phyloP scores from a whole-genome alignment of 2,888 invertebrate species.

The Syrphus vitripennis region DNA sequence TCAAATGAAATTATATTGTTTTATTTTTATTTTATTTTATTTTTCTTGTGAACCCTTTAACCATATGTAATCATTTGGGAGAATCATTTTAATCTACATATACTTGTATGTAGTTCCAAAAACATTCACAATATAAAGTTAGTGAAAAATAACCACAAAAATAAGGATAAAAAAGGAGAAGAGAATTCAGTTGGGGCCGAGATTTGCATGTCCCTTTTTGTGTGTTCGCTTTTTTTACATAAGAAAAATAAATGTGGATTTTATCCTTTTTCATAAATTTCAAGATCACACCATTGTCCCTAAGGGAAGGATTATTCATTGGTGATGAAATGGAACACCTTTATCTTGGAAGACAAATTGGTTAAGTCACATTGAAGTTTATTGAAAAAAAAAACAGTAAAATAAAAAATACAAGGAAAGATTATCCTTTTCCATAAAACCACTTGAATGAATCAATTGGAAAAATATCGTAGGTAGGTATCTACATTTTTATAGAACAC shows the following conservation, averaged over 20 bases:
- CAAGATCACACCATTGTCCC: neutral
- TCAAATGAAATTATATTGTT: neutral
- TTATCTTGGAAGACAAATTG: slow-evolving; percentile 3
- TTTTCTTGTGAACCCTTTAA: neutral
- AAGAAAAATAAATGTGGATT: neutral
- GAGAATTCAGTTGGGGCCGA: neutral
- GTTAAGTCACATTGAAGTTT: neutral
- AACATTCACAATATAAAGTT: neutral
- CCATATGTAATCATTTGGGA: neutral
- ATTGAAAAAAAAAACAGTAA: neutral
- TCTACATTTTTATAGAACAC: too few species aligned
- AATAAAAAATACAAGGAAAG: too few species aligned
- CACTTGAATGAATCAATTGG: neutral
- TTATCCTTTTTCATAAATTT: slow-evolving; percentile 4
- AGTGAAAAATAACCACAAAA: neutral
- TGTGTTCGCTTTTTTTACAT: neutral
- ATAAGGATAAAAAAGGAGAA: neutral
- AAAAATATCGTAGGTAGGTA: neutral
- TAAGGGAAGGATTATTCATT: neutral
- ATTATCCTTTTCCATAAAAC: too few species aligned
- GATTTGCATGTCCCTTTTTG: slow-evolving; percentile 5
- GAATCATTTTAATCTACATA: slow-evolving; percentile 9
- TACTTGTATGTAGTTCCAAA: neutral
- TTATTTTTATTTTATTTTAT: neutral
- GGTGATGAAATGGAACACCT: slow-evolving; percentile 20